Evolutionary conservation across 30 jellyfish, hydroid and myxozoan species (phyloP).

Genomic region (Hydractinia echinata): DNA sequence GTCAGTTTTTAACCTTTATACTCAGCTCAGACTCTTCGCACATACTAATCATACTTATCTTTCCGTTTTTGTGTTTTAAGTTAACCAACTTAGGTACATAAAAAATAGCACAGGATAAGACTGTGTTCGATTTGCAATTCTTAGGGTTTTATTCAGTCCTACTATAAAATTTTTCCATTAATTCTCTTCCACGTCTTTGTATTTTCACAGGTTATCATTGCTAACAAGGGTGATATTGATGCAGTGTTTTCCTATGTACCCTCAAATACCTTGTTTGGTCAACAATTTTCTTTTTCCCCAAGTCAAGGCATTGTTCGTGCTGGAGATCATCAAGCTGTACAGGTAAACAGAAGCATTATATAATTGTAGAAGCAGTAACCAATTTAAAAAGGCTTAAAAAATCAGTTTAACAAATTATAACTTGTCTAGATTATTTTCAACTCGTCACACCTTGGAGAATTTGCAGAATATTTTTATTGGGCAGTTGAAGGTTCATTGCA

Average conservation of each 20-base stretch:
- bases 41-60: too few relatives aligned
- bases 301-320: conserved; percentile 70
- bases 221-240: conserved; percentile 87
- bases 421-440: conserved; percentile 62
- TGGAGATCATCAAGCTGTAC: conserved; percentile 90
- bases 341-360: conserved; percentile 37
- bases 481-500: conserved; percentile 75
- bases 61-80: too few relatives aligned
- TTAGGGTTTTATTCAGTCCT: too few relatives aligned
- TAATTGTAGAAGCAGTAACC: too few relatives aligned
- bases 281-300: conserved; percentile 81
- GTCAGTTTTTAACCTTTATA: conserved; percentile 23
- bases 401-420: too few relatives aligned
- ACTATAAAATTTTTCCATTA: too few relatives aligned
- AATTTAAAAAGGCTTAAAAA: too few relatives aligned
- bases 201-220: conserved; percentile 62
- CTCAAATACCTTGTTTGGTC: conserved; percentile 60
- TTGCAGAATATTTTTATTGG: conserved; percentile 78
- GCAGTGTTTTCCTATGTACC: conserved; percentile 60
- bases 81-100: too few relatives aligned
- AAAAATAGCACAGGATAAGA: too few relatives aligned
- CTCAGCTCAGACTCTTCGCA: not conserved
- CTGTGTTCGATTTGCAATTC: too few relatives aligned
- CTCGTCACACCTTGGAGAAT: conserved; percentile 87
- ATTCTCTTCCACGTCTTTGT: too few relatives aligned